A percentile compares a stretch with the other conserved stretches of the same genome.
These are phyloP conservation scores for Apteryx owenii DNA, from an alignment of 2,113 vertebrate species.

Conservation along the genomic window DNA sequence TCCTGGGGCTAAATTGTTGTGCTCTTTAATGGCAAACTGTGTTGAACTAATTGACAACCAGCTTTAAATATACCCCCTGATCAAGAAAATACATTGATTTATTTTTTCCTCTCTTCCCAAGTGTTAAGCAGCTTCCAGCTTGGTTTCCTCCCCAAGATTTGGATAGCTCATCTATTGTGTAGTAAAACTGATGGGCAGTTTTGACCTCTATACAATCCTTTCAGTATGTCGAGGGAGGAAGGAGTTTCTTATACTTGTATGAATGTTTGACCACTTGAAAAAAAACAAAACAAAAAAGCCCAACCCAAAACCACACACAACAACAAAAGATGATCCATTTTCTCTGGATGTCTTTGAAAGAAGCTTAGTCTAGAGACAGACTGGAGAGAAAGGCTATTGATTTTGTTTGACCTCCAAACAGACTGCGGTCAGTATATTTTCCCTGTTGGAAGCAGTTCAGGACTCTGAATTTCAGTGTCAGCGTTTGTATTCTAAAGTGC, in stretches of 20 bases:
- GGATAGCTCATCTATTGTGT: conserved; percentile 46
- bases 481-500: conserved; percentile 9
- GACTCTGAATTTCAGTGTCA: conserved; percentile 52
- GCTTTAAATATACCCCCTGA: conserved; percentile 50
- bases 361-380: conserved; percentile 63
- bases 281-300: conserved; percentile 51
- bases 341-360: conserved; percentile 48
- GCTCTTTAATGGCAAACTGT: conserved; percentile 35
- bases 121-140: conserved; percentile 38
- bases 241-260: conserved; percentile 31
- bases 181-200: conserved; percentile 61
- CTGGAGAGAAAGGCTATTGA: conserved; percentile 67
- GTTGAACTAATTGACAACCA: conserved; percentile 66
- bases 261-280: conserved; percentile 45
- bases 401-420: conserved; percentile 71
- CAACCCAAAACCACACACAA: conserved; percentile 34
- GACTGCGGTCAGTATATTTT: conserved; percentile 68
- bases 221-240: conserved; percentile 11
- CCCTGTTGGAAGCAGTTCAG: conserved; percentile 40
- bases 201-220: conserved; percentile 57
- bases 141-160: conserved; percentile 29
- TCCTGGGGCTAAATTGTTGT: conserved; percentile 50
- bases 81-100: conserved; percentile 68
- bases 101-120: conserved; percentile 25
- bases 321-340: conserved; percentile 60